Base-by-base conservation (phyloP, 1,140 invertebrate species). In the Papilio glaucus region DNA sequence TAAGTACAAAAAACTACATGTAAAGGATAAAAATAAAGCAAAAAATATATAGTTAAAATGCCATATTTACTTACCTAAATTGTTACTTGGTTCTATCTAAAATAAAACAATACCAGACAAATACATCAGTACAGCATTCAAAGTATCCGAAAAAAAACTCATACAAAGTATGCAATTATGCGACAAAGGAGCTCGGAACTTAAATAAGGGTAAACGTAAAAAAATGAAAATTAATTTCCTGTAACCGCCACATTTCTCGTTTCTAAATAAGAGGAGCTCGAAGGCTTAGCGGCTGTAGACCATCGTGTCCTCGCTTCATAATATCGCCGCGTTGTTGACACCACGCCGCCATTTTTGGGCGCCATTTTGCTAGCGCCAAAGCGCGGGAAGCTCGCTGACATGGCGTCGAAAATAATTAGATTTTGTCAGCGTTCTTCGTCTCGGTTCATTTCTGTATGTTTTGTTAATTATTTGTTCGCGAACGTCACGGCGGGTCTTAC, bases 331-430 rank as follows among this genome's bases (percentile, higher is more conserved):
- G 71, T 72, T 84, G 89, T 88, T 88, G 87, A 89, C 85, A 88
- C 74, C 86, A 77, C 76, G 73, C 82, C 76, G 83, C 81, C 79
- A 78, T 84, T 78, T 86, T 85, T 67, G 76, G 74, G 77, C 79
- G 85, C 87, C 86, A 88, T 89, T 87, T 89, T 89, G 80, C 73
- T 81, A 77, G 75, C 77, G 80, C 74, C 70, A 81, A 88, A 90
- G 84, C 88, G 86, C 85, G 85, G 79, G 78, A 87, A 88, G 76
- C 82, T 82, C 73, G 79, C 85, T 91, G 87, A 88, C 89, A 86
- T 86, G 81, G 82, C 89, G 79, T 79, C 80, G 79, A 88, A 88
- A 88, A 91, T 91, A 91, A 91, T 91, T 90, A 91, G 85, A 89
- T 89, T 89, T 85, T 77, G 71, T 70, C 75, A 72, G 77, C 81